Base-by-base conservation (phyloP, 2,888 invertebrate genomes). In the Oasisia sp. region DNA sequence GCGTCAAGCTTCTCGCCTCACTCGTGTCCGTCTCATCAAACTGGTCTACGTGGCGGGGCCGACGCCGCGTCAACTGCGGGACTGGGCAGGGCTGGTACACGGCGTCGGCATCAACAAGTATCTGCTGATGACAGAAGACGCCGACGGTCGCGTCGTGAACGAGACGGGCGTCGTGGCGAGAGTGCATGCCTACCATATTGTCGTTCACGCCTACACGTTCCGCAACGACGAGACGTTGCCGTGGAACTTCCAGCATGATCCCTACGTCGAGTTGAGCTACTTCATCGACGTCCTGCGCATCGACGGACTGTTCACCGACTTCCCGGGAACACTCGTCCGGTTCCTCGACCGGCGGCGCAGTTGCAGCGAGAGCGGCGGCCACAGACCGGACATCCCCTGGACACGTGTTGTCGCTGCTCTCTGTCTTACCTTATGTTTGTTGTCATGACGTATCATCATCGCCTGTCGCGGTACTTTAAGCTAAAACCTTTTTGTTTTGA, bases 231-330 rank as follows among this genome's bases (percentile, higher is more conserved):
- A 50, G 14, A 50, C 50, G 50, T 50, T 94, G 32, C 92, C 93
- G 27, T 93, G 93, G 93, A 93, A 94, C 91, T 93, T 92, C 90
- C 90, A 74, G 19, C 94, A 94, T 92, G 94, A 94, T 92, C 92
- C 94, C 1, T 92, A 92, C 91, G n/a, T 92, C 19, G 94, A 94
- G 74, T 92, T 92, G 56, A 91, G 91, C 12, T 32, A 92, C 56
- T 94, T 93, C 91, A 58, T 93, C 14, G 50, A 50, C 50, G 44
- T 89, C 19, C 91, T 94, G 45, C 92, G 93, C n/a, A 92, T 94
- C n/a, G 94, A 95, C 92, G 95, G 94, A 8, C 91, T 93, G 89
- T 94, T 95, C 90, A 94, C 94, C 14, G 95, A 95, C 92, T 94
- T 94, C 91, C 94, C 95, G 2, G 90, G 27, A 8, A 93, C 92